Conservation (phyloP, 1,140 invertebrate species). For the Bombus sylvicola region DNA sequence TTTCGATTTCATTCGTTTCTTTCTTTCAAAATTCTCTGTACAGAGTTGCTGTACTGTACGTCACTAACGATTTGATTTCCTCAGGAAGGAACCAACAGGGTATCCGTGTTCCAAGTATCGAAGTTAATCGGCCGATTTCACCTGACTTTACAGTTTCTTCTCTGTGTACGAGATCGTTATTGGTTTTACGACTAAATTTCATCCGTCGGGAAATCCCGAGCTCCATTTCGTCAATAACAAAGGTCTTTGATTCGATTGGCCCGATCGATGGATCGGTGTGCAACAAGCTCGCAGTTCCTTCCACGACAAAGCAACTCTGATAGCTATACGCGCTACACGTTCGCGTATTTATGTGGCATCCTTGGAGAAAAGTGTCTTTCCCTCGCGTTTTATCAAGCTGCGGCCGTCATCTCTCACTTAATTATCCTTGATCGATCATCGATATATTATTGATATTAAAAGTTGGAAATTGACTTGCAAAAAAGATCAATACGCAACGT, state of each 20-base stretch:
- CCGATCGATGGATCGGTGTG: not conserved
- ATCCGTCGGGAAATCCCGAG: not conserved
- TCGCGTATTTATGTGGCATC: not conserved
- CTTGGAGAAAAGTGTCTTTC: not conserved
- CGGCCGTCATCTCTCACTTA: rapidly evolving
- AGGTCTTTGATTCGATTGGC: constrained; percentile 15
- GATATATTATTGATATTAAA: not conserved
- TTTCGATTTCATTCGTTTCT: too few relatives aligned
- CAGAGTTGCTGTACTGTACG: too few relatives aligned
- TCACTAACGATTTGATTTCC: too few relatives aligned
- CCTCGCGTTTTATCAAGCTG: too few relatives aligned
- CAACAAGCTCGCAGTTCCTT: not conserved
- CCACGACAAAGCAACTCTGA: not conserved
- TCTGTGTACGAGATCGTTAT: too few relatives aligned
- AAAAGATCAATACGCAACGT: not conserved
- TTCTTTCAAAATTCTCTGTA: too few relatives aligned
- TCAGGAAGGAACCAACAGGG: not conserved
- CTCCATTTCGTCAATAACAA: constrained; percentile 4
- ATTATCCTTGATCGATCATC: not conserved
- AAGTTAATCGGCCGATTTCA: not conserved
- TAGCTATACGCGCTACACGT: not conserved
- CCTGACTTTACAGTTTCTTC: not conserved
- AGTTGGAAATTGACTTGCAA: too few relatives aligned
- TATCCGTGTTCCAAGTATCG: not conserved
- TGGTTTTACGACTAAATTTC: not conserved